These are phyloP conservation scores for Menura novaehollandiae DNA, from an alignment of 2,113 vertebrate genomes.

Conservation along the genomic window DNA sequence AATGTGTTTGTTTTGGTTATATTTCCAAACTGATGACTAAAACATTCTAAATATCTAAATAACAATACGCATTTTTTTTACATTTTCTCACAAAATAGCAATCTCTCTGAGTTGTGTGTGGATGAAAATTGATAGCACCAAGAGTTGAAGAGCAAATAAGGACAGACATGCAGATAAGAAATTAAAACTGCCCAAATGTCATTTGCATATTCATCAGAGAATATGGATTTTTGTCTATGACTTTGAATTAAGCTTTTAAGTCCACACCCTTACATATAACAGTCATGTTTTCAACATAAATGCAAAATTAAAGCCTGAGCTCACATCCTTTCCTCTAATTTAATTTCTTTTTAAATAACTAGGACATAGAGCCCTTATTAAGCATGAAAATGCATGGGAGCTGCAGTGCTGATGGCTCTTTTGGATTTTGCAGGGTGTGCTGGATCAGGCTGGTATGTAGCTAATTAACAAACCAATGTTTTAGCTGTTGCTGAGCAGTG, in stretches of 20 bases:
- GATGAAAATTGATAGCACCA: background rate
- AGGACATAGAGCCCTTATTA: background rate
- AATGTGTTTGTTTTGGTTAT: slow-evolving; percentile 2
- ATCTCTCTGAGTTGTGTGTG: background rate
- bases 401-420: background rate
- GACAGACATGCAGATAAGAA: background rate
- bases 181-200: background rate
- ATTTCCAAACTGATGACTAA: background rate
- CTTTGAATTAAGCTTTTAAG: background rate
- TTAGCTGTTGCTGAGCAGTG: background rate
- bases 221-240: background rate
- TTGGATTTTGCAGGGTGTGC: background rate
- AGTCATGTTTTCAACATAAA: background rate
- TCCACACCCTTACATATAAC: background rate
- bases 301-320: background rate
- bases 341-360: background rate
- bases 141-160: background rate
- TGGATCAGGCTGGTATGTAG: background rate
- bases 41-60: background rate
- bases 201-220: background rate
- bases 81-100: background rate
- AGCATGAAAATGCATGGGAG: background rate
- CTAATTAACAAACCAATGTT: background rate
- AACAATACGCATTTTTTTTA: background rate
- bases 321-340: background rate